Base-by-base conservation (phyloP, 2,797 vertebrate genomes). In the Anniella stebbinsi region DNA sequence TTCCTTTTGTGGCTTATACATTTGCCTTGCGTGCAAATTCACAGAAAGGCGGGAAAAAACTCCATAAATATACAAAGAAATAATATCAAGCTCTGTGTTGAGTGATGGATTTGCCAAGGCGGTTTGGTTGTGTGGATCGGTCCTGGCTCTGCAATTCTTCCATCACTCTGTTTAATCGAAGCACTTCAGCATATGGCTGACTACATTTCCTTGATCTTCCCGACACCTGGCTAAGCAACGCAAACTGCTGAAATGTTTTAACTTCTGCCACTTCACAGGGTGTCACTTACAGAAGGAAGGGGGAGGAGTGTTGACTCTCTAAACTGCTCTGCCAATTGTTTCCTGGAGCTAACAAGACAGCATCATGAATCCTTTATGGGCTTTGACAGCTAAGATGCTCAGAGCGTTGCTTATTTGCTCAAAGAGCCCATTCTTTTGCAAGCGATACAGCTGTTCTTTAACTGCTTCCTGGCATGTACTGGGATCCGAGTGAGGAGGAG, bases 331-430 rank as follows among this genome's bases (percentile, higher is more conserved):
- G 82, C 17, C 69, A 11, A 41, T 48, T 75, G 86, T 69, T n/a
- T 78, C 77, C 87, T 91, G 91, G 51, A 57, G 70, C 72, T 78
- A 76, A 83, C 87, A 72, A 82, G 48, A 60, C 57, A 89, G 51
- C n/a, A 69, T 38, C 41, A 54, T 86, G 41, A 84, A 38, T 90
- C 72, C 92, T 54, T 76, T 30, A 1, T 41, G 23, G 60, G 0
- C 0, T 67, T 60, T 87, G 75, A 67, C 67, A 72, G 80, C 48
- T 76, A 45, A 6, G 0, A 0, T 11, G 41, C 70, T 73, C 54
- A 45, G 75, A 69, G 63, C 54, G 81, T 51, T 76, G 69, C 11
- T 70, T 69, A 2, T 76, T 69, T 21, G 25, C 7, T 11, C 17
- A 2, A 78, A 3, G 23, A 72, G 36, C 4, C 75, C 38, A n/a